Evolutionary conservation across 2,888 invertebrate species (phyloP).

Genomic region (Cheilosia soror): DNA sequence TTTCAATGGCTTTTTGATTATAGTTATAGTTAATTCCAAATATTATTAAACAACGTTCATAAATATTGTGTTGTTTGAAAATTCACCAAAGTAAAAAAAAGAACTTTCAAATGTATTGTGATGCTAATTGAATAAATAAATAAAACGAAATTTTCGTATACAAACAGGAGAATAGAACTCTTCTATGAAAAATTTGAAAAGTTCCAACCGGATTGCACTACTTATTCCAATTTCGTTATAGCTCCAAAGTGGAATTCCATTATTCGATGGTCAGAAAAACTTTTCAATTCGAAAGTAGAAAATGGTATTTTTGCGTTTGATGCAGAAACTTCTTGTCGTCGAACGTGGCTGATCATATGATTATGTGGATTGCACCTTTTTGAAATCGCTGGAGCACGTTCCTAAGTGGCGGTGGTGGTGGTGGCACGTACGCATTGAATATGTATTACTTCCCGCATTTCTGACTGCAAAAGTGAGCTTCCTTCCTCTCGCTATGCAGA

Average conservation of each 20-base stretch:
- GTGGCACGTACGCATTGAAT: neutral
- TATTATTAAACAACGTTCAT: too few species aligned
- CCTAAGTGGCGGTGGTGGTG: neutral
- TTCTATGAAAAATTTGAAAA: neutral
- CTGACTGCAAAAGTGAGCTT: neutral
- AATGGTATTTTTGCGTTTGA: neutral
- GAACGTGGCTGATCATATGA: neutral
- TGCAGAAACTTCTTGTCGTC: neutral
- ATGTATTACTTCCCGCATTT: neutral
- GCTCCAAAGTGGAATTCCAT: neutral
- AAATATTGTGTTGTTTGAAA: neutral
- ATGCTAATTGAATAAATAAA: slow-evolving; percentile 3
- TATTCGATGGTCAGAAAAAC: slow-evolving; percentile 1
- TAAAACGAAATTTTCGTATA: neutral
- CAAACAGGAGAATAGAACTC: neutral
- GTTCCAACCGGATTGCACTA: neutral
- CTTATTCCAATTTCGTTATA: neutral
- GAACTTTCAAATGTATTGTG: neutral
- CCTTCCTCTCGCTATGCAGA: neutral
- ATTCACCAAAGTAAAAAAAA: neutral
- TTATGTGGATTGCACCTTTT: neutral
- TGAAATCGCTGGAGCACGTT: neutral
- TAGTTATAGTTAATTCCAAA: too few species aligned
- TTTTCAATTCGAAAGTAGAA: neutral
- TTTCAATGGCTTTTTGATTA: too few species aligned